Evolutionary conservation across 1,140 invertebrate species (phyloP), one percentile per base, ranked within the genome.

Genomic region (Anadara kagoshimensis): DNA sequence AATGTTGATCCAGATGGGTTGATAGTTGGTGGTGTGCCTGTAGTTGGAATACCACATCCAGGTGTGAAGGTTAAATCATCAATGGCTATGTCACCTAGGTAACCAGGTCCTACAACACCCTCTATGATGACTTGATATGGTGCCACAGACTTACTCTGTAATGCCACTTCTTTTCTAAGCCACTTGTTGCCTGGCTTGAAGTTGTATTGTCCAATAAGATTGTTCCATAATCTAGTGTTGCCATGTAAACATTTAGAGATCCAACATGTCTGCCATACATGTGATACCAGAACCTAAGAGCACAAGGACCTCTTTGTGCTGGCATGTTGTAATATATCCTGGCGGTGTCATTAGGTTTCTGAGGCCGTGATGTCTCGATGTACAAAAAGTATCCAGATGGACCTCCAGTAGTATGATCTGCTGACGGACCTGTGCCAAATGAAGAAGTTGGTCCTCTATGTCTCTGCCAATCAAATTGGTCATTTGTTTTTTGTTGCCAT

Each of bases 81-180:
- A 24, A 95, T 91, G 5, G 93, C 93, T 81, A 94, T 94, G 76
- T 94, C 93, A 20, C 93, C 93, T 78, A 93, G 86, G 53, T 91
- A 92, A 63, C 93, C 93, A 56, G 90, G 89, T 7, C 94, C 94
- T 11, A 94, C 90, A 49, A 91, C 90, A 1, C 91, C 93, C 81
- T 93, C 92, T 89, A 79, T 89, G 89, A 75, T 79, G 18, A 83
- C 65, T 51, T 78, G 64, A 69, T 74, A 85, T 53, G 80, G 70
- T 36, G 29, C 29, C 2, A 36, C 29, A 18, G 78, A 68, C 3
- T 22, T 64, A 22, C 73, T 69, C 36, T 26, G 58, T 16, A 83
- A 54, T 12, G 69, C 59, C 5, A 83, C 77, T 58, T 77, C 73
- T 41, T 61, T 63, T 45, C 78, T 78, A 29, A 71, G 49, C 85